Evolutionary conservation across 2,888 invertebrate species (phyloP), one percentile per base, ranked within the genome.

Genomic region (Drosophila incognita): DNA sequence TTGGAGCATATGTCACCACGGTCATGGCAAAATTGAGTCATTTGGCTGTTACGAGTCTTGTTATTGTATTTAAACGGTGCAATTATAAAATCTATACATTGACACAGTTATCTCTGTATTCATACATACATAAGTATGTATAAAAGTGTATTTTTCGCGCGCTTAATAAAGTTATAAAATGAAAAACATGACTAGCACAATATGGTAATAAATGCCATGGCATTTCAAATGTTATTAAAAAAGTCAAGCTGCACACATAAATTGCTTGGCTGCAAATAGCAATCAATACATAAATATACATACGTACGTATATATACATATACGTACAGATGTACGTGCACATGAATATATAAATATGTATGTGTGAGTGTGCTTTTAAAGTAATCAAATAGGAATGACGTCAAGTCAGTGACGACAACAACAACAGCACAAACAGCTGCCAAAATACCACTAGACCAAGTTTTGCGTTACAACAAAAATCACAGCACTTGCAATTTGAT

Each of bases 151-250:
- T 74, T 78, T 82, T 75, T 83, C 73, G 83, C 66, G 84, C 66
- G 72, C 65, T 76, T 84, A 74, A 89, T 84, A 67, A 79, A 77
- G 81, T 85, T 87, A 82, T 85, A 79, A 89, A 85, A 74, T 63
- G 62, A 67, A 67, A 82, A 79, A 81, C 78, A 81, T 78, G 78
- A 78, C 78, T 69, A 73, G 67, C 83, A 82, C 71, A 87, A 80
- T 85, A 87, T 89, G 88, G 80, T 87, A 89, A 87, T 87, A 88
- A 87, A 87, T 87, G 87, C 81, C 87, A 83, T 86, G 89, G 89
- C 90, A 86, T 90, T 87, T 89, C 83, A 86, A 86, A 89, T 75
- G 81, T 78, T 88, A 83, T 83, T 85, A 82, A 82, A 89, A 81
- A 89, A 79, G 76, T 81, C 79, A 60, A 77, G 72, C 73, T 71